Evolutionary conservation across 2,113 vertebrate genomes (phyloP).

Genomic region (Phrynosoma blainvillii): DNA sequence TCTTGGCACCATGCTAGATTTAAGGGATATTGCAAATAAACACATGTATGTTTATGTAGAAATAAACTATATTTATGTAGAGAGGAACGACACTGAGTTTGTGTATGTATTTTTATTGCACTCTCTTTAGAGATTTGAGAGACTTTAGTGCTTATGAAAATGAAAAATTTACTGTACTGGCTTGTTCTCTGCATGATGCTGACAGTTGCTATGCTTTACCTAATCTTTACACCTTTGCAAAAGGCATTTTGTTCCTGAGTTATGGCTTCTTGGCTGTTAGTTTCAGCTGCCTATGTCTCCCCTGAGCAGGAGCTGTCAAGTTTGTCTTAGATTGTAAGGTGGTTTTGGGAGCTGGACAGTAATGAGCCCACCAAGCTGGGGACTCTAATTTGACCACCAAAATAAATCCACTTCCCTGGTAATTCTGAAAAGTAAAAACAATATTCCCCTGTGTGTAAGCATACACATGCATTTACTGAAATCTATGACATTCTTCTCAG

Average conservation of each 20-base stretch:
- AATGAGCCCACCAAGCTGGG: conserved; percentile 22
- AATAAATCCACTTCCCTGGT: conserved; percentile 9
- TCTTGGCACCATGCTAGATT: conserved; percentile 9
- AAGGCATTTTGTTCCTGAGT: conserved; percentile 33
- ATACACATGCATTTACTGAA: not conserved
- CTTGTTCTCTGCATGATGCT: conserved; percentile 20
- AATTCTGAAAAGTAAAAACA: conserved; percentile 13
- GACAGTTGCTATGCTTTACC: conserved; percentile 30
- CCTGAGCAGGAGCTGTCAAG: not conserved
- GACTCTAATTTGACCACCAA: conserved; percentile 3
- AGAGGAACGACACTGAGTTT: not conserved
- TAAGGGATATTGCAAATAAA: conserved; percentile 21
- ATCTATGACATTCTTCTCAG: conserved; percentile 10
- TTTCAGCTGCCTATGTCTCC: not conserved
- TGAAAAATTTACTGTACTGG: conserved; percentile 26
- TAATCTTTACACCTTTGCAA: conserved; percentile 19
- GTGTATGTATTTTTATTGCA: conserved; percentile 34
- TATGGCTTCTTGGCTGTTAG: conserved; percentile 21
- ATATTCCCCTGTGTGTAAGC: not conserved
- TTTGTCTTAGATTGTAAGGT: conserved; percentile 4
- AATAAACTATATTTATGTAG: conserved; percentile 30
- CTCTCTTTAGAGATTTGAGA: conserved; percentile 22
- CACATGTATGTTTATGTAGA: conserved; percentile 31
- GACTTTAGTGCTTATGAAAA: conserved; percentile 39
- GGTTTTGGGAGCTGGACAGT: not conserved